Evolutionary conservation across 2,113 vertebrate species (phyloP).

Genomic region (Sisor rabdophorus): DNA sequence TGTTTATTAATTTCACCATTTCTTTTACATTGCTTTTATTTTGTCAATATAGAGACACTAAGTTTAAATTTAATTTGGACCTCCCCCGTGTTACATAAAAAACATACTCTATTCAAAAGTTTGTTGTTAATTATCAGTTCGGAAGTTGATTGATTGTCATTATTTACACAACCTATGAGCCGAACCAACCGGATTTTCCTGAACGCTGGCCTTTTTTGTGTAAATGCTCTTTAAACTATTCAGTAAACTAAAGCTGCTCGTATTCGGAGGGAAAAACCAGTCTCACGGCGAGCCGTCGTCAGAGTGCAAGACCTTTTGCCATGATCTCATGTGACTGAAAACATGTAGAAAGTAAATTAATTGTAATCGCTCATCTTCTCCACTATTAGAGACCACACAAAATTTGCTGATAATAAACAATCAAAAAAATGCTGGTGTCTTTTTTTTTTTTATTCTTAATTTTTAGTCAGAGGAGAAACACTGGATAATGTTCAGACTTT

Average conservation of each 20-base stretch:
- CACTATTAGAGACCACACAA: neutral
- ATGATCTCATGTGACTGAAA: neutral
- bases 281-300: too few relatives aligned
- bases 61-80: neutral
- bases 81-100: too few relatives aligned
- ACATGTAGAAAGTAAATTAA: neutral
- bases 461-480: neutral
- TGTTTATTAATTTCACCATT: neutral
- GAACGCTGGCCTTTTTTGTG: neutral
- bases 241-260: neutral
- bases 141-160: neutral
- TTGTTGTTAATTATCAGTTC: neutral
- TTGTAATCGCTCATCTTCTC: neutral
- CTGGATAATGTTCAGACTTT: too few relatives aligned
- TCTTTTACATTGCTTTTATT: neutral
- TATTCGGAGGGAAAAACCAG: neutral
- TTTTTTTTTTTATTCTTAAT: neutral
- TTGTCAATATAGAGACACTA: neutral
- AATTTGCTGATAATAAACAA: neutral
- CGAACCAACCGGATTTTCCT: slow-evolving; percentile 5
- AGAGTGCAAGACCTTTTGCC: too few relatives aligned
- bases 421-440: neutral
- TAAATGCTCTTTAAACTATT: neutral
- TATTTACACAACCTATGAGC: neutral
- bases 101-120: neutral